Conservation (phyloP, 2,888 invertebrate species). For the Isoperla grammatica region DNA sequence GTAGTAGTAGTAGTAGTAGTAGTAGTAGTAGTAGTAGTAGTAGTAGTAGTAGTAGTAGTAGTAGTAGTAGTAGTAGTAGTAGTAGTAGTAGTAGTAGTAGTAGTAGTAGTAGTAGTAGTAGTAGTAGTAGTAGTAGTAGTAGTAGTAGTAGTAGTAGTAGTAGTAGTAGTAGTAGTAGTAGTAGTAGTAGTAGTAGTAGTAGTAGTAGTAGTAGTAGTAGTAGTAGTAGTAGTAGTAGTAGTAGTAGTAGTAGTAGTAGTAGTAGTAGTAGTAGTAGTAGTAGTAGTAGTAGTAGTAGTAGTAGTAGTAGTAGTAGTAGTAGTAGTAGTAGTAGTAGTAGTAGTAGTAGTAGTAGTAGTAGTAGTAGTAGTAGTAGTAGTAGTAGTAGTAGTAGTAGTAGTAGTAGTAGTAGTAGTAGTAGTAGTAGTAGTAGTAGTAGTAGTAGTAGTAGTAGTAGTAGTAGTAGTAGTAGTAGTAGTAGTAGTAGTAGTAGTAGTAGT, state of each 20-base stretch:
- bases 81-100: not conserved
- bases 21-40: not conserved
- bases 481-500: not conserved
- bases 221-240: not conserved
- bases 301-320: not conserved
- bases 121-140: not conserved
- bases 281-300: constrained; percentile 1
- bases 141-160: not conserved
- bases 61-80: not conserved
- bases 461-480: not conserved
- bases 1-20: not conserved
- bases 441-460: not conserved
- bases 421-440: constrained; percentile 4
- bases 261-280: not conserved
- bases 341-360: constrained; percentile 17
- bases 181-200: not conserved
- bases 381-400: constrained; percentile 21
- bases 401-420: constrained; percentile 9
- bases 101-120: not conserved
- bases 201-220: not conserved
- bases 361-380: constrained; percentile 19
- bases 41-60: not conserved
- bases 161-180: constrained; percentile 2
- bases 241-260: not conserved
- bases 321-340: not conserved